These are phyloP conservation scores for Eptesicus fuscus DNA, from an alignment of 2,113 vertebrate species.

Conservation along the genomic window DNA sequence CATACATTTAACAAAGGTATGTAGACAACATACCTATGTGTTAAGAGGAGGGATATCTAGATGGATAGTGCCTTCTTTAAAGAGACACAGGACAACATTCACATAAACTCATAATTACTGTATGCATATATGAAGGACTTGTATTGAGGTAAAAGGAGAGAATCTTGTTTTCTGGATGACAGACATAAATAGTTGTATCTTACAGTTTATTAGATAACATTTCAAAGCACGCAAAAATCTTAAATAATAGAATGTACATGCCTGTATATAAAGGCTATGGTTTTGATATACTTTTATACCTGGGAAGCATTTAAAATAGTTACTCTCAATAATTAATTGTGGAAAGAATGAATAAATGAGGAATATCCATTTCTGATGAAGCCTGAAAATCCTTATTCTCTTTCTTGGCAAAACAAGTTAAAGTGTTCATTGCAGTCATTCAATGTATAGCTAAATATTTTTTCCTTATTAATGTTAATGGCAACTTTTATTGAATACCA, in stretches of 20 bases:
- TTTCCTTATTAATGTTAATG: not conserved
- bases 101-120: no score
- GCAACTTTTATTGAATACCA: not conserved
- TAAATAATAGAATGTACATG: not conserved
- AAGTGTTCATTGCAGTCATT: not conserved
- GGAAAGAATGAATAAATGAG: not conserved
- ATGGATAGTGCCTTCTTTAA: not conserved
- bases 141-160: not conserved
- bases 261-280: not conserved
- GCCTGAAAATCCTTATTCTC: not conserved
- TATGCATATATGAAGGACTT: not conserved
- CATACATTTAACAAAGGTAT: not conserved
- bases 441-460: not conserved
- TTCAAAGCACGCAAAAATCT: not conserved
- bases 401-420: not conserved
- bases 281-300: not conserved
- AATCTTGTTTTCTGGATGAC: not conserved
- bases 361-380: not conserved
- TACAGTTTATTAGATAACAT: not conserved
- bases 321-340: not conserved
- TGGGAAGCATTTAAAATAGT: not conserved
- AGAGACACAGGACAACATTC: not conserved
- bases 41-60: not conserved
- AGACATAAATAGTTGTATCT: not conserved
- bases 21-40: not conserved